Evolutionary conservation across 2,797 vertebrate species (phyloP), one percentile per base, ranked within the genome.

Genomic region (Hapalemur alaotrensis): DNA sequence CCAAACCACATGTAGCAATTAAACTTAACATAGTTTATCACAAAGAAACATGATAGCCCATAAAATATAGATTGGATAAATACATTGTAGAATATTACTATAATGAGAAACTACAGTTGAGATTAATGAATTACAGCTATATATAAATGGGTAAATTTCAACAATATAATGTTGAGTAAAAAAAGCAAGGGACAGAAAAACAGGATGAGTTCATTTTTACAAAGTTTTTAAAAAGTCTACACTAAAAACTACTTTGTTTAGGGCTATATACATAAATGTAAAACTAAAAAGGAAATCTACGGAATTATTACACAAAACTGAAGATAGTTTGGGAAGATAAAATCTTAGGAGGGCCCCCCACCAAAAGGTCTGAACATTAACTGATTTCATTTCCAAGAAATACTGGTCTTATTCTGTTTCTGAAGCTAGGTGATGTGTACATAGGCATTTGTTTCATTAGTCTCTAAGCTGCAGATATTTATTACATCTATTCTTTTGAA

Each of bases 121-220:
- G 48, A 80, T 72, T 38, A 95, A 65, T 63, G 30, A 93, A 41
- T 38, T 35, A 65, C 0, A 82, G 22, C 46, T 69, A 59, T 43
- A 48, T n/a, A 79, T 8, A 82, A 89, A 76, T 50, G 54, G 28
- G 69, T 38, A 4, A 88, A 32, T 78, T 30, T 75, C 46, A 92
- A 89, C 84, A 85, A 79, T n/a, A 50, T 35, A 82, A 93, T 61
- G 63, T 30, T 70, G 35, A 59, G 5, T 41, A 10, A 67, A 90
- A 93, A 96, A 92, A 81, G 30, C 23, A 73, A 95, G 63, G 25
- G 17, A 52, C 15, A 95, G 80, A 38, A 79, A 79, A 79, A 89
- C 20, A 88, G 4, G 38, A 86, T n/a, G 30, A 54, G 3, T 78
- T 87, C 15, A 78, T 67, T 94, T 87, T 82, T 28, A 87, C 11